Evolutionary conservation across 2,888 invertebrate genomes (phyloP), one percentile per base, ranked within the genome.

Genomic region (Stenchaetothrips biformis): DNA sequence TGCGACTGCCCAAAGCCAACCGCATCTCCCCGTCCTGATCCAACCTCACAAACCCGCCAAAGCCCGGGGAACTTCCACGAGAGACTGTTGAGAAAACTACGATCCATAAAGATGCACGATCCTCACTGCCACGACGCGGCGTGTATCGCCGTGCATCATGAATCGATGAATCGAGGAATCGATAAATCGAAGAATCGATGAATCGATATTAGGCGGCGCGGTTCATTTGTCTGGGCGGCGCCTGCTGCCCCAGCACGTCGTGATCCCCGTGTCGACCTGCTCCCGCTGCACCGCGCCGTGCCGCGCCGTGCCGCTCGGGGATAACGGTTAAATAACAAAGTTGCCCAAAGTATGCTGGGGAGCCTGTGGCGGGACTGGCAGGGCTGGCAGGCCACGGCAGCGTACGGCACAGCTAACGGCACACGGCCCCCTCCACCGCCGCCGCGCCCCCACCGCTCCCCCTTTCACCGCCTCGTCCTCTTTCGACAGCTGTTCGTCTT

Each of bases 311-410:
- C 67, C 67, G 25, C 67, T 74, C 67, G 25, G 67, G 67, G 67
- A 74, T 74, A 74, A 74, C 67, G 67, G 67, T 74, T 74, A 74
- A 74, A 74, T 74, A 74, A 74, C 67, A 74, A 74, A 74, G 67
- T 74, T 74, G 67, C 67, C 67, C 67, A 74, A 74, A 74, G 67
- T 74, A 74, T 74, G 67, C 67, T 74, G 67, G 67, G 67, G 67
- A 25, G 67, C 67, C 37, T 53, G 53, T 53, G 53, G 13, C 53
- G 67, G 67, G 4, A 1, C n/a, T n/a, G 18, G 67, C 21, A 21
- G 67, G n/a, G 67, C n/a, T 7, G 67, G 67, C 9, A 37, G 25
- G 67, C 67, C 0, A 7, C 67, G 25, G 67, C 7, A 25, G 67
- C 67, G 67, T 74, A 74, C 67, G 9, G 67, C 67, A 74, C 67